These are phyloP conservation scores for Zaprionus kolodkinae DNA, from an alignment of 1,140 invertebrate species.

Conservation along the genomic window DNA sequence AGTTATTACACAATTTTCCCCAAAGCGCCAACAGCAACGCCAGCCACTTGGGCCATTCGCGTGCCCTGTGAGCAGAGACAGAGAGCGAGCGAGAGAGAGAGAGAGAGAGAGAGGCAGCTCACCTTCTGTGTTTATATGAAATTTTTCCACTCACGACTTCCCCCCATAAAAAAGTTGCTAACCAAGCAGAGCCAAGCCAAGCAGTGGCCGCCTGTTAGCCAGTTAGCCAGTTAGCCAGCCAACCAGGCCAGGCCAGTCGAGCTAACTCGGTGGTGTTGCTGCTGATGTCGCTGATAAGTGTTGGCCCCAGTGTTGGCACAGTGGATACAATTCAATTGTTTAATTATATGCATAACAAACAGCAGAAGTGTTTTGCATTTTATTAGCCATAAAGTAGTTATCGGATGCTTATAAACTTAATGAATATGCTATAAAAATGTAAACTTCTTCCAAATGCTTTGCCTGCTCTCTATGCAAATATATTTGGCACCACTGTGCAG, in stretches of 20 bases:
- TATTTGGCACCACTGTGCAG: conserved; percentile 35
- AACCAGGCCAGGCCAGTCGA: conserved; percentile 47
- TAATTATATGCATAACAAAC: conserved; percentile 18
- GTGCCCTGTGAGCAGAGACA: conserved; percentile 60
- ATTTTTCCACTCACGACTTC: conserved; percentile 79
- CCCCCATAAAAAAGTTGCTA: conserved; percentile 61
- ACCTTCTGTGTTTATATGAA: conserved; percentile 78
- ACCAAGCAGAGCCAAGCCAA: conserved; percentile 54
- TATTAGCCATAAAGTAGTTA: background rate
- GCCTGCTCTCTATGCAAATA: background rate
- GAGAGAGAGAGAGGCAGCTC: conserved; percentile 12
- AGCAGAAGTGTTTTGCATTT: conserved; percentile 4
- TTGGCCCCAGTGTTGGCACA: conserved; percentile 68
- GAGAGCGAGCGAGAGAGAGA: background rate
- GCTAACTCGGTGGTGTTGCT: conserved; percentile 63
- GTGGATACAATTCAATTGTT: conserved; percentile 46
- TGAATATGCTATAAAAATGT: background rate
- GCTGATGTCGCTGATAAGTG: conserved; percentile 80
- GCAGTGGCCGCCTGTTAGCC: conserved; percentile 49
- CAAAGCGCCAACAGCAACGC: conserved; percentile 64
- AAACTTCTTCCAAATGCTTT: background rate
- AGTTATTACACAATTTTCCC: conserved; percentile 81
- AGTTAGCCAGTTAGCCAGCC: conserved; percentile 63
- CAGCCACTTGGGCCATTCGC: conserved; percentile 63
- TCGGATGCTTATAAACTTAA: background rate